Conservation (phyloP, 2,888 invertebrate species). For the Platypus cylindrus region DNA sequence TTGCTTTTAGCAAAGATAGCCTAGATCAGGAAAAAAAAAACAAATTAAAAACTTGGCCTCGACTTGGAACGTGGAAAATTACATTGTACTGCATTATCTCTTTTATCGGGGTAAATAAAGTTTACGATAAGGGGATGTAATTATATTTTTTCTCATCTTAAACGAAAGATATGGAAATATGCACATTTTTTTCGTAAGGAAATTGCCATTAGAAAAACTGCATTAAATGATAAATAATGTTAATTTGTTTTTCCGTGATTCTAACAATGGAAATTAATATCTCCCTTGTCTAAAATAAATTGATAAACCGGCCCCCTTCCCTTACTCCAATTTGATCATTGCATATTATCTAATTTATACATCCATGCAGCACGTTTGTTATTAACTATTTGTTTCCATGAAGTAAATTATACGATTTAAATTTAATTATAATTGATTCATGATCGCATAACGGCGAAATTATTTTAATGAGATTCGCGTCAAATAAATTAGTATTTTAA, state of each 20-base stretch:
- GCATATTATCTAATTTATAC: too few relatives aligned
- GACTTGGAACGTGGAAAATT: constrained; percentile 13
- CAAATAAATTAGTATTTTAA: constrained; percentile 11
- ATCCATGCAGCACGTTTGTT: constrained; percentile 4
- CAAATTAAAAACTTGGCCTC: constrained; percentile 11
- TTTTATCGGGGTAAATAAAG: constrained; percentile 9
- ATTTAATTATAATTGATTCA: constrained; percentile 13
- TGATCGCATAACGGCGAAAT: constrained; percentile 8
- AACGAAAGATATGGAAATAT: too few relatives aligned
- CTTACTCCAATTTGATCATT: too few relatives aligned
- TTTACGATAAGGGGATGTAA: constrained; percentile 5
- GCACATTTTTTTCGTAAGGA: too few relatives aligned
- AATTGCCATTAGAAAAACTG: too few relatives aligned
- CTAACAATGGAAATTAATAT: too few relatives aligned
- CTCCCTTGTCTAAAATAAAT: too few relatives aligned
- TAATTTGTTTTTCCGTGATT: too few relatives aligned
- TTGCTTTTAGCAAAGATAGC: constrained; percentile 1
- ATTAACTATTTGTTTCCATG: constrained; percentile 9
- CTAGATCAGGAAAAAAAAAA: constrained; percentile 6
- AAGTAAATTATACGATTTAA: constrained; percentile 12
- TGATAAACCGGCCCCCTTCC: too few relatives aligned
- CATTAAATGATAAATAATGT: too few relatives aligned
- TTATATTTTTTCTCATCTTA: constrained; percentile 4
- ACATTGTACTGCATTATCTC: constrained; percentile 12
- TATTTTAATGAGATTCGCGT: constrained; percentile 14